Conservation (phyloP, 2,113 vertebrate species). For the Stercorarius parasiticus region DNA sequence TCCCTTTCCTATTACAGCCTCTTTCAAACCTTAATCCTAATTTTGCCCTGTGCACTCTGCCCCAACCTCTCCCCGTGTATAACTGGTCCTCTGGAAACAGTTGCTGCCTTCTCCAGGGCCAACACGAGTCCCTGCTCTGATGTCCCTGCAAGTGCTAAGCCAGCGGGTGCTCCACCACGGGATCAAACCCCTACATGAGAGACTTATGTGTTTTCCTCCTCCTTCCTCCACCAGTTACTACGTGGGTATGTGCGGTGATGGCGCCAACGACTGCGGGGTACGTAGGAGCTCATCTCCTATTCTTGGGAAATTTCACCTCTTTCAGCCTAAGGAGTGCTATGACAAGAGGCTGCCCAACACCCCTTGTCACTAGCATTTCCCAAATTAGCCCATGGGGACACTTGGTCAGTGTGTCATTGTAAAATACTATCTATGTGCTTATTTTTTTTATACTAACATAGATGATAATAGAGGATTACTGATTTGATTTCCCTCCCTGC, state of each 20-base stretch:
- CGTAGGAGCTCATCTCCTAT: neutral
- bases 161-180: neutral
- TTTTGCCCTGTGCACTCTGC: neutral
- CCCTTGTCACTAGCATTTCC: neutral
- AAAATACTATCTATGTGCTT: rapidly evolving
- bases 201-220: neutral
- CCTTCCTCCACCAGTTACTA: slow-evolving; percentile 62
- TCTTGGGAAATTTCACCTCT: neutral
- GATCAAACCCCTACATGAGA: neutral
- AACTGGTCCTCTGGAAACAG: neutral
- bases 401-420: neutral
- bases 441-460: neutral
- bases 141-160: too few species aligned
- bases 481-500: neutral
- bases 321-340: neutral
- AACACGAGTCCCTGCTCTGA: neutral
- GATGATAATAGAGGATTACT: neutral
- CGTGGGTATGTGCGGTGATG: slow-evolving; percentile 78
- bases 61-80: neutral
- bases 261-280: slow-evolving; percentile 77
- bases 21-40: neutral
- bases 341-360: neutral
- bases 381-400: rapidly evolving
- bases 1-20: neutral
- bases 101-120: neutral